Base-by-base conservation (phyloP, 2,888 invertebrate species). In the Caenorhabditis panamensis region DNA sequence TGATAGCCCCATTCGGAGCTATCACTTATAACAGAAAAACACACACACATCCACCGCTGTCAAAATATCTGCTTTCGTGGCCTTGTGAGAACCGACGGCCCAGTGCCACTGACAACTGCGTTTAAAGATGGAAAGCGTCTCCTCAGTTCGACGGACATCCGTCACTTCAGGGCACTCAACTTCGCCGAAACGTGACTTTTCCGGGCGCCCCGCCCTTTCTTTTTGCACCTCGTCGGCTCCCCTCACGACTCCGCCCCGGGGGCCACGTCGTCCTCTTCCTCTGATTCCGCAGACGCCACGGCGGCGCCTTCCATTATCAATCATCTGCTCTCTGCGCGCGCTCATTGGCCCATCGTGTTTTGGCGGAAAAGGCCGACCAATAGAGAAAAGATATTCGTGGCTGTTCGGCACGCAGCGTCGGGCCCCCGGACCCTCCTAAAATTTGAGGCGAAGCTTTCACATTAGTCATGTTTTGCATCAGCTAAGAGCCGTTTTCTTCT, bases 181-280 rank as follows among this genome's bases (percentile, higher is more conserved):
- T 75, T 73, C 37, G 58, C 58, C 75, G 75, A 75, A 75, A 66
- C 75, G 66, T 75, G 75, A 66, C 75, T 75, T 75, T 73, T 75
- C 64, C 64, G 72, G 56, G 44, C 37, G 54, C 63, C 28, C 62
- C 54, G 69, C 69, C 47, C 56, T 56, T 63, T 56, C 51, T 59
- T 66, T 64, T 67, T 75, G 75, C 75, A 64, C 75, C 66, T 58
- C 75, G 41, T 22, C n/a, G n/a, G n/a, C n/a, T n/a, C 22, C 28
- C 53, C n/a, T 44, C 22, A 31, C 49, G 47, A n/a, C 41, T 16
- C 58, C 26, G 51, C 59, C 31, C 26, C 64, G 47, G 16, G 41
- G 28, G 20, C 20, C 53, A 11, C 58, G 26, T n/a, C n/a, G n/a
- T 5, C 18, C 37, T 61, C 54, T 51, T 37, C 36, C 24, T 44